Evolutionary conservation across 1,140 invertebrate genomes (phyloP).

Genomic region (Halesus radiatus): DNA sequence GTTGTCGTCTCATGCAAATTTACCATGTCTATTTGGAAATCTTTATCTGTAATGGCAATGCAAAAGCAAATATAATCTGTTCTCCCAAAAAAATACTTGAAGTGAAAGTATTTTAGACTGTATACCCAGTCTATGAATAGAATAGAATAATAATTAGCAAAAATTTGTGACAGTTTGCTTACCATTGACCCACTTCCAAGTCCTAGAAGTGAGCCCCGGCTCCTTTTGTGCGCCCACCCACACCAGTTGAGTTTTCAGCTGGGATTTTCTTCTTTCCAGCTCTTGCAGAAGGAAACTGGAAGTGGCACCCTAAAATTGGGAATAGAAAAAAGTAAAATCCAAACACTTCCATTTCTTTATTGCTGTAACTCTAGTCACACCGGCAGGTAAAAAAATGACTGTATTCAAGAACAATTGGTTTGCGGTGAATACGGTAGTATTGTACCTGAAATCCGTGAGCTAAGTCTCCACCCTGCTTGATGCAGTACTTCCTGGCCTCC

Average conservation of each 20-base stretch:
- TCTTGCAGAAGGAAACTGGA: constrained; percentile 83
- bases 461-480: constrained; percentile 83
- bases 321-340: too few relatives aligned
- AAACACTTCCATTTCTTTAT: too few relatives aligned
- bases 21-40: too few relatives aligned
- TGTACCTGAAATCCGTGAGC: constrained; percentile 79
- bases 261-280: constrained; percentile 83
- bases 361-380: too few relatives aligned
- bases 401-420: too few relatives aligned
- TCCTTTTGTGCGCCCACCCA: constrained; percentile 94
- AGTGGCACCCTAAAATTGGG: constrained; percentile 72
- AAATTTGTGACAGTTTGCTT: constrained; percentile 57
- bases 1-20: too few relatives aligned
- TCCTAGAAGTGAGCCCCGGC: constrained; percentile 83
- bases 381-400: too few relatives aligned
- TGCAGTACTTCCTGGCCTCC: constrained; percentile 82
- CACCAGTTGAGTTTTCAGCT: constrained; percentile 86
- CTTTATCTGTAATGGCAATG: too few relatives aligned
- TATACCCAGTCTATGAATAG: not conserved
- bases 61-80: too few relatives aligned
- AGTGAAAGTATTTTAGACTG: not conserved
- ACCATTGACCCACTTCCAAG: constrained; percentile 94
- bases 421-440: too few relatives aligned
- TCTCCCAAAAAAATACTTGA: not conserved
- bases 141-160: constrained; percentile 1